Base-by-base conservation (phyloP, 2,888 invertebrate genomes). In the Brassicogethes aeneus region DNA sequence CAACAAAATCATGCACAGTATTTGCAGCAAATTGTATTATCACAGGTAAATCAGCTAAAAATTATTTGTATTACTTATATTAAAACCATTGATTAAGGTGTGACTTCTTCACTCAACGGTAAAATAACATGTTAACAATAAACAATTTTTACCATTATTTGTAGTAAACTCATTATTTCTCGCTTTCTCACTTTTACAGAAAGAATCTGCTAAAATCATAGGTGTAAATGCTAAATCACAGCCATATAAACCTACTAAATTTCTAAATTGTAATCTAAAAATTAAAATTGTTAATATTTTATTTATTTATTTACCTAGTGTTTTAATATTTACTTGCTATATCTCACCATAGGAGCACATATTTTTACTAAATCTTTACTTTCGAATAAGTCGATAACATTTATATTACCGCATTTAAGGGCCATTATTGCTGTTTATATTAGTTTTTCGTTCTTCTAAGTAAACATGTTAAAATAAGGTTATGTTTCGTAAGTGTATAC, bases 271-370 rank as follows among this genome's bases (percentile, higher is more conserved):
- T 36, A 89, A 65, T 59, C 85, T 85, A 57, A 37, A 68, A 66
- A 52, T 43, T 41, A n/a, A n/a, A n/a, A n/a, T n/a, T n/a, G n/a
- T n/a, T n/a, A n/a, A 35, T 13, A 32, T 10, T 32, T 13, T 32
- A 32, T n/a, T n/a, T n/a, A 32, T 5, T 32, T 32, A 13, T 32
- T 32, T 12, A 12, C 12, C n/a, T n/a, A 10, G 23, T 23, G 23
- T 23, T 7, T 10, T 7, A 23, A 17, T 17, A 14, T 48, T 67
- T 68, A 82, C 82, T 83, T 85, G 65, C 90, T 93, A 55, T 94
- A 94, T 55, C 95, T 78, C 30, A 96, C 96, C 96, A 96, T 96
- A 0, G 96, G 96, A 2, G 95, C 95, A 69, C 88, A 86, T 37
- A 92, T 76, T 69, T 84, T 86, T 2, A 90, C 70, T 56, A 82